phyloP scores from a whole-genome alignment of 2,113 vertebrate species.

The Cyanoliseus patagonus region DNA sequence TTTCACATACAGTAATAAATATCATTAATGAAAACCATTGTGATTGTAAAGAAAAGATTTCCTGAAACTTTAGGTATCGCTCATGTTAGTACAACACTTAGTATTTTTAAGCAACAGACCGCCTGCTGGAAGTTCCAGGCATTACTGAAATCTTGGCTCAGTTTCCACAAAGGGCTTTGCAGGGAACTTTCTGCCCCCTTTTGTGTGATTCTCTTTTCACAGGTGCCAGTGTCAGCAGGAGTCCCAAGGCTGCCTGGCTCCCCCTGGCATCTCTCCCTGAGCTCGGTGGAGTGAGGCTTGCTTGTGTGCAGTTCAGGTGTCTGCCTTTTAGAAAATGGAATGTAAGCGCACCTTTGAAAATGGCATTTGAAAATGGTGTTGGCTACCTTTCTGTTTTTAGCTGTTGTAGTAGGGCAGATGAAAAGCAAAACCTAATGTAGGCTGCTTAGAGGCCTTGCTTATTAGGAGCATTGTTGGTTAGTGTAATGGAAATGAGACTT shows the following conservation, averaged over 20 bases:
- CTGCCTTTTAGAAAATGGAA: background rate
- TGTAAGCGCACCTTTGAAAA: background rate
- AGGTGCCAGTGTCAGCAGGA: accelerated
- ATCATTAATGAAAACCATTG: background rate
- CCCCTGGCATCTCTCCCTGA: background rate
- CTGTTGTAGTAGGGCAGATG: background rate
- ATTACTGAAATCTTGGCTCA: background rate
- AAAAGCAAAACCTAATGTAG: background rate
- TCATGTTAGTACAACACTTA: background rate
- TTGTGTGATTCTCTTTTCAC: background rate
- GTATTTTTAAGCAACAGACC: background rate
- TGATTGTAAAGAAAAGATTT: background rate
- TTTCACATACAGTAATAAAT: background rate
- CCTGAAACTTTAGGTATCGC: background rate
- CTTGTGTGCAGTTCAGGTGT: background rate
- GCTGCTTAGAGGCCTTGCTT: background rate
- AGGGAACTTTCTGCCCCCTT: background rate
- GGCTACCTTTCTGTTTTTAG: accelerated
- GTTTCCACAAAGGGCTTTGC: background rate
- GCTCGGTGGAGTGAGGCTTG: background rate
- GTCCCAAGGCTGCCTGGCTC: accelerated
- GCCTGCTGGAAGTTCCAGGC: background rate
- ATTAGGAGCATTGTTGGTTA: background rate
- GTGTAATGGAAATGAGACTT: background rate
- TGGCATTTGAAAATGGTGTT: background rate